These are phyloP conservation scores for Malthinus seriepunctatus DNA, from an alignment of 2,888 invertebrate genomes.

Conservation along the genomic window DNA sequence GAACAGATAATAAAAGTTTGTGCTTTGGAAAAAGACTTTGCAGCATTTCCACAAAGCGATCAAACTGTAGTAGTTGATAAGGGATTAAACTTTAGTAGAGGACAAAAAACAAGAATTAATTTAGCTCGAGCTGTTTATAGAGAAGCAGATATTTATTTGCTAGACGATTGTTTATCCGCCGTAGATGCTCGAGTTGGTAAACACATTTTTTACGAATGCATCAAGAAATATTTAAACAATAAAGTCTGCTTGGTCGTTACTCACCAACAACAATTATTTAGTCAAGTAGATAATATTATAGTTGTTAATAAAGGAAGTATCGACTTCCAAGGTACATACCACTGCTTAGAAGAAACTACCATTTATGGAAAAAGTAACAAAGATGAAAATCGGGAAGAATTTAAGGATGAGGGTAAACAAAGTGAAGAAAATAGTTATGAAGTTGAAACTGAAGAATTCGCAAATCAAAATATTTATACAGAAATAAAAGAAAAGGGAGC, in stretches of 20 bases:
- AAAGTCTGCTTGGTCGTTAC: conserved; percentile 65
- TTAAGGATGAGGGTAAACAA: neutral
- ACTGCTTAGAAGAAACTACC: conserved; percentile 48
- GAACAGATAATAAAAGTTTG: conserved; percentile 65
- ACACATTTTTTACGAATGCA: conserved; percentile 68
- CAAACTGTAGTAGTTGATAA: conserved; percentile 78
- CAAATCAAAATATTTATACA: conserved; percentile 41
- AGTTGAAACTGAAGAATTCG: conserved; percentile 6
- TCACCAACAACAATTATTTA: conserved; percentile 65
- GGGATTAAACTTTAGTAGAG: conserved; percentile 79
- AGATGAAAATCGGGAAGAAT: neutral
- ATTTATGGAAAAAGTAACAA: neutral
- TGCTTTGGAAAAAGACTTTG: conserved; percentile 52
- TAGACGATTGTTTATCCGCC: neutral
- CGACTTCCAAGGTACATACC: conserved; percentile 59
- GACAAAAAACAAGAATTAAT: conserved; percentile 80
- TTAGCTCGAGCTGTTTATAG: conserved; percentile 46
- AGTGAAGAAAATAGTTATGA: conserved; percentile 19
- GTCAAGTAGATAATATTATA: conserved; percentile 57
- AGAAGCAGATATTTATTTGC: neutral
- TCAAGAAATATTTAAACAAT: conserved; percentile 51
- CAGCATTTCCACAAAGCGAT: conserved; percentile 72
- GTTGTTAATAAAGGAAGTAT: conserved; percentile 59
- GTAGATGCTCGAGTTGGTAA: conserved; percentile 68
- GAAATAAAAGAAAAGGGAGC: conserved; percentile 40